Percentiles rank a stretch among this genome's conserved stretches.
Evolutionary conservation across 2,888 invertebrate genomes (phyloP).

Genomic region (Tyria jacobaeae): DNA sequence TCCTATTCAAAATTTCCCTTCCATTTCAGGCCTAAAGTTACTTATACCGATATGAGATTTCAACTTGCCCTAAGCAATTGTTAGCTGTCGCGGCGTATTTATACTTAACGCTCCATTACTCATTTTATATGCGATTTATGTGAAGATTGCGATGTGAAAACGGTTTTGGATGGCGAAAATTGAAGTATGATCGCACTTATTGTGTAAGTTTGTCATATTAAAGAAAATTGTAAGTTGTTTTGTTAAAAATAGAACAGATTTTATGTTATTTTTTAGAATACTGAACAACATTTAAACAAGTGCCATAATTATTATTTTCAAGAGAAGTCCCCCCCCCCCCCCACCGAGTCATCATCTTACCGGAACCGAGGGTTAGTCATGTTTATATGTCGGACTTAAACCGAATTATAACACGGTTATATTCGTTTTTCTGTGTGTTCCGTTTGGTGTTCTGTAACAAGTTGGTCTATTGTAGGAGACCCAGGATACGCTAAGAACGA

Average conservation of each 20-base stretch:
- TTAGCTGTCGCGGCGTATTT: conserved; percentile 40
- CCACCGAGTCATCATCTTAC: no score
- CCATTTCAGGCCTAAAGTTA: conserved; percentile 32
- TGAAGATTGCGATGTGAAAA: conserved; percentile 45
- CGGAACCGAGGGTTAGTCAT: no score
- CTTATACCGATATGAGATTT: conserved; percentile 40
- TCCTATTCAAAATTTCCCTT: conserved; percentile 16
- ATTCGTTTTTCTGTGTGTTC: no score
- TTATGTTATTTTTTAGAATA: background rate
- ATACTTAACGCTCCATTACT: conserved; percentile 48
- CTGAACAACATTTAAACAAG: background rate
- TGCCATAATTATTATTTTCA: background rate
- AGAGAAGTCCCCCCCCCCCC: no score
- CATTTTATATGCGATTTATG: conserved; percentile 52
- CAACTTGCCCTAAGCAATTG: conserved; percentile 32
- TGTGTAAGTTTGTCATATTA: conserved; percentile 18
- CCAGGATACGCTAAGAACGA: no score
- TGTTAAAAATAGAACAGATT: background rate
- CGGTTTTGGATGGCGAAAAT: conserved; percentile 41
- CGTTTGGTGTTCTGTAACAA: no score
- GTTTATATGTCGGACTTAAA: no score
- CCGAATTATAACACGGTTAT: no score
- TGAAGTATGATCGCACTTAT: conserved; percentile 24
- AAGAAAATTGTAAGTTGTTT: conserved; percentile 3
- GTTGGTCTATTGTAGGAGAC: no score